Conservation (phyloP, 2,113 vertebrate species). For the Cynocephalus volans region DNA sequence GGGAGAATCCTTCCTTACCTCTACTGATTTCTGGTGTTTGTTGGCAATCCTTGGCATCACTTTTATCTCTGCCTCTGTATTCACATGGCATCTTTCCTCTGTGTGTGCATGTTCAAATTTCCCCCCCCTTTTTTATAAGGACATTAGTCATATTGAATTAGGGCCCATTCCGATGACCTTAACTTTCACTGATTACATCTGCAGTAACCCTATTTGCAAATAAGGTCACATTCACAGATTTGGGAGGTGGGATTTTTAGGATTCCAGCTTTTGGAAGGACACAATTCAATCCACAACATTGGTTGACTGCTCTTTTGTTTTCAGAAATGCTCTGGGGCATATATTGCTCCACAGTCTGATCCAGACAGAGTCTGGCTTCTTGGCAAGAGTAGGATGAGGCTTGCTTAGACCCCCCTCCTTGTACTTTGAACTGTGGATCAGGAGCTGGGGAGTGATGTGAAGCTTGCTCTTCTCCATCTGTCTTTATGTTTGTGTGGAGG, state of each 20-base stretch:
- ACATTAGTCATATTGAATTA: neutral
- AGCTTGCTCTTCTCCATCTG: neutral
- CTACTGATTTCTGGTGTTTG: conserved; percentile 15
- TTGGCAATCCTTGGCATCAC: no score
- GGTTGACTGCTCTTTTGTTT: neutral
- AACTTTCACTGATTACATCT: neutral
- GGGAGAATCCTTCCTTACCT: neutral
- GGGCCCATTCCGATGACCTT: neutral
- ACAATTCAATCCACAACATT: neutral
- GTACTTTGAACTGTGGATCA: neutral
- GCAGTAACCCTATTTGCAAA: neutral
- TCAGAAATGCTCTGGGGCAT: neutral
- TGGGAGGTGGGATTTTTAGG: neutral
- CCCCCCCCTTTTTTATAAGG: neutral
- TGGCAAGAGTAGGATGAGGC: neutral
- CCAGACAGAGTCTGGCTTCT: neutral
- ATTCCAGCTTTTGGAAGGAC: neutral
- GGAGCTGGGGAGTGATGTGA: neutral
- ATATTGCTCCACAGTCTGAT: neutral
- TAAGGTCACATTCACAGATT: neutral
- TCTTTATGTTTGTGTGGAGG: neutral
- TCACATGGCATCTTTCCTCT: neutral
- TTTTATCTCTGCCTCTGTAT: neutral
- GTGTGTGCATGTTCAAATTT: neutral
- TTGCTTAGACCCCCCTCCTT: neutral